These are phyloP conservation scores for Phylloscopus trochiloides DNA, from an alignment of 2,113 vertebrate species.

Conservation along the genomic window DNA sequence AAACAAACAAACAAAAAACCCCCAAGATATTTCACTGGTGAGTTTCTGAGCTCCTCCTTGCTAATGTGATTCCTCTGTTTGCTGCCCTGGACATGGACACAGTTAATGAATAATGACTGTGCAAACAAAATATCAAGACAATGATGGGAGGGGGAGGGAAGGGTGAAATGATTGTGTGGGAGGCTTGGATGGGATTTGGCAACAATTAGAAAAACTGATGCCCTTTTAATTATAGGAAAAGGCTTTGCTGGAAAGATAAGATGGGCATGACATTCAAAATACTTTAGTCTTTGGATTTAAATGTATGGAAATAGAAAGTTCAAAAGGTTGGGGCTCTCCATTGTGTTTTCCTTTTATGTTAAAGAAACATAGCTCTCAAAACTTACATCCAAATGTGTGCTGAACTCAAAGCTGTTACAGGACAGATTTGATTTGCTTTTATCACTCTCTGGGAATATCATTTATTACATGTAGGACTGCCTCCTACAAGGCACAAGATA, in stretches of 20 bases:
- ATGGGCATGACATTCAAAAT: background rate
- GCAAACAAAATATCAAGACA: slow-evolving; percentile 57
- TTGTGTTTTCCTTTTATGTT: background rate
- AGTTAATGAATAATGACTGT: slow-evolving; percentile 46
- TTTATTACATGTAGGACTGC: background rate
- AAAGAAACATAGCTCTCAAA: background rate
- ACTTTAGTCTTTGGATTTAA: background rate
- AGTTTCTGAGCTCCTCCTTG: background rate
- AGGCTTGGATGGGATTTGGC: background rate
- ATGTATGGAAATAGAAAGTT: background rate
- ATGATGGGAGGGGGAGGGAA: background rate
- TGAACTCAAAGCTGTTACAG: background rate
- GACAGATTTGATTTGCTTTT: background rate
- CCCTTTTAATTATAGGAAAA: slow-evolving; percentile 37
- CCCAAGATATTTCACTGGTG: background rate
- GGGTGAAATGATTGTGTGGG: background rate
- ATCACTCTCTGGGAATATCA: background rate
- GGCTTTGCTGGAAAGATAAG: slow-evolving; percentile 19
- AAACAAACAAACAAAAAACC: background rate
- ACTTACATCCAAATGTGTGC: background rate
- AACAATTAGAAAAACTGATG: slow-evolving; percentile 24
- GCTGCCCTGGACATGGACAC: background rate
- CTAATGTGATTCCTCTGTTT: slow-evolving; percentile 3
- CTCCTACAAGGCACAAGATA: background rate
- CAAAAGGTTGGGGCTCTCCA: background rate